Conservation (phyloP, 37 sponge, comb jelly and placozoan genomes). For the Dysidea cf. avara region DNA sequence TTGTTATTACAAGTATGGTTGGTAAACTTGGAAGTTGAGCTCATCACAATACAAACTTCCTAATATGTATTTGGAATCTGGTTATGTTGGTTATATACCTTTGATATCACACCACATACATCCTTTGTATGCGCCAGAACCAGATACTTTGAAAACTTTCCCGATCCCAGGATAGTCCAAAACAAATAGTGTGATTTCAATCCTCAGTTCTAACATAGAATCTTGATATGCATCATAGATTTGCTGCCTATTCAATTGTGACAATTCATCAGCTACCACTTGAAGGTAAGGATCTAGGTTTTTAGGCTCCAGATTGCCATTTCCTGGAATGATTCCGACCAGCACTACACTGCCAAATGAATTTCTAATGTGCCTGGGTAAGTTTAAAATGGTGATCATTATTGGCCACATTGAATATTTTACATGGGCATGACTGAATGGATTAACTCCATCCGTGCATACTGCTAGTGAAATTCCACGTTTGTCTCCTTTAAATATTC, state of each 20-base stretch:
- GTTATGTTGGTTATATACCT: no score
- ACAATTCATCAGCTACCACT: slow-evolving; percentile 22
- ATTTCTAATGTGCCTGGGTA: slow-evolving; percentile 18
- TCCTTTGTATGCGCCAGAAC: slow-evolving; percentile 10
- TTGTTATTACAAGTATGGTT: no score
- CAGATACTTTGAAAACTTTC: slow-evolving; percentile 13
- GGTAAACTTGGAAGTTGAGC: no score
- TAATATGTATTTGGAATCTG: no score
- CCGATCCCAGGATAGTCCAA: slow-evolving; percentile 26
- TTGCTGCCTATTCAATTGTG: background rate
- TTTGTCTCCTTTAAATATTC: no score
- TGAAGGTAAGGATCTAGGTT: slow-evolving; percentile 7
- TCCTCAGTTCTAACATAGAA: slow-evolving; percentile 1
- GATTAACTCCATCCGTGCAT: no score
- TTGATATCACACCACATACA: slow-evolving; percentile 15
- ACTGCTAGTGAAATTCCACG: no score
- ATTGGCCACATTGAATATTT: no score
- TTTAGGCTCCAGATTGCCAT: background rate
- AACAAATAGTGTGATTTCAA: background rate
- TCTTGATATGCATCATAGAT: slow-evolving; percentile 23
- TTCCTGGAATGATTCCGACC: slow-evolving; percentile 23
- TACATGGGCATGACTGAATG: no score
- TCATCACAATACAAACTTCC: no score
- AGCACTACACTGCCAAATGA: background rate
- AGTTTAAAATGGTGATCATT: slow-evolving; percentile 7